Conservation (phyloP, 2,113 vertebrate genomes). For the Aix galericulata region DNA sequence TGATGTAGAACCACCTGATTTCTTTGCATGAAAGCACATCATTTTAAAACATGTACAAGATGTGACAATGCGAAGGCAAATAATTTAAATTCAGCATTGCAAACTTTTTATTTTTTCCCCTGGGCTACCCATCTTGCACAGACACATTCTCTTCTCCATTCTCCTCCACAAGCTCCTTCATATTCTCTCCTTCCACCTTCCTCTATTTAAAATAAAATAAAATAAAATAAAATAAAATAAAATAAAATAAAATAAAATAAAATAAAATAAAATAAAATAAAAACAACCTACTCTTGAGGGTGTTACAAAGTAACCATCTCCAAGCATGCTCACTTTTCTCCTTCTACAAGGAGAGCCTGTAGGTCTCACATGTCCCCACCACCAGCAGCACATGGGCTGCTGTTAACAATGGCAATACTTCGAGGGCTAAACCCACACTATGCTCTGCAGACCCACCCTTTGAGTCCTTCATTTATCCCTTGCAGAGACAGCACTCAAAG, state of each 20-base stretch:
- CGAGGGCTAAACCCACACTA: neutral
- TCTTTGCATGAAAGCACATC: neutral
- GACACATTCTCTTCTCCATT: neutral
- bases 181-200: neutral
- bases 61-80: neutral
- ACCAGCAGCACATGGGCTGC: neutral
- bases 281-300: neutral
- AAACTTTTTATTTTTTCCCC: neutral
- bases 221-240: neutral
- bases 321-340: neutral
- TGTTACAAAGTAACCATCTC: neutral
- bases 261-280: neutral
- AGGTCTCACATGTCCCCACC: neutral
- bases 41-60: constrained; percentile 7
- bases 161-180: neutral
- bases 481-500: neutral
- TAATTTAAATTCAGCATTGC: constrained; percentile 21
- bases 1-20: neutral
- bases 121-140: neutral
- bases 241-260: neutral
- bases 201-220: neutral
- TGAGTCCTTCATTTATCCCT: neutral
- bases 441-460: neutral
- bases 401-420: neutral
- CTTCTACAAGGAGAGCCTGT: neutral